Conservation (phyloP, 2,888 invertebrate genomes). For the Ormia ochracea region DNA sequence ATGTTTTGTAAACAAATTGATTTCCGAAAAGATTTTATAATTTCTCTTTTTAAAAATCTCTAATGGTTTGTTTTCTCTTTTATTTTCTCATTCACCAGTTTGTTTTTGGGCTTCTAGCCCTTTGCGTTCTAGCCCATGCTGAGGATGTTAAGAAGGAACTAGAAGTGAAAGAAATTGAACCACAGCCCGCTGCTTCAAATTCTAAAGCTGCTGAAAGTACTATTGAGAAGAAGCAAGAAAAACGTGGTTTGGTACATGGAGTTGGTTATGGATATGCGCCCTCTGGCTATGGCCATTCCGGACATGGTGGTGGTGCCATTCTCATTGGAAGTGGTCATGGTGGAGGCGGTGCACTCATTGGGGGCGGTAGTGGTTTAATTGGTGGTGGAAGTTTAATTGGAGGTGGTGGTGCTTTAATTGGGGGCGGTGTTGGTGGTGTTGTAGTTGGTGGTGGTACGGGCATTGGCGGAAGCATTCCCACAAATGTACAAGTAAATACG, state of each 20-base stretch:
- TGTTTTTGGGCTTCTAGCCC: conserved; percentile 78
- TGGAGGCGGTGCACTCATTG: conserved; percentile 66
- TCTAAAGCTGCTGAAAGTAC: conserved; percentile 80
- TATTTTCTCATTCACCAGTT: conserved; percentile 67
- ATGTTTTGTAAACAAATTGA: neutral
- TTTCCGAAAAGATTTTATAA: neutral
- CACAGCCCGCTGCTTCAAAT: conserved; percentile 76
- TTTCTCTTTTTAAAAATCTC: neutral
- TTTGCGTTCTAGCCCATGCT: conserved; percentile 80
- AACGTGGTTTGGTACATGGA: conserved; percentile 82
- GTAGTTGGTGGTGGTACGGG: conserved; percentile 66
- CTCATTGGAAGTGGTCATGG: conserved; percentile 71
- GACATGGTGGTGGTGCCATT: conserved; percentile 66
- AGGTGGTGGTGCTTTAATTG: conserved; percentile 76
- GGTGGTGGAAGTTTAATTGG: conserved; percentile 75
- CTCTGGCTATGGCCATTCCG: conserved; percentile 52
- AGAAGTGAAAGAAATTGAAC: conserved; percentile 66
- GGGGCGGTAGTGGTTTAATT: conserved; percentile 70
- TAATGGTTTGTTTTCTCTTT: neutral
- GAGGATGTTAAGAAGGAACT: conserved; percentile 80
- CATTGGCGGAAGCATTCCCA: conserved; percentile 68
- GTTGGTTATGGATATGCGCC: conserved; percentile 79
- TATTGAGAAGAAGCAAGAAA: conserved; percentile 85
- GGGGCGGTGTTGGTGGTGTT: conserved; percentile 67
- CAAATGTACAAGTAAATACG: conserved; percentile 82